Evolutionary conservation across 1,140 invertebrate species (phyloP).

Genomic region (Drosophila suzukii): DNA sequence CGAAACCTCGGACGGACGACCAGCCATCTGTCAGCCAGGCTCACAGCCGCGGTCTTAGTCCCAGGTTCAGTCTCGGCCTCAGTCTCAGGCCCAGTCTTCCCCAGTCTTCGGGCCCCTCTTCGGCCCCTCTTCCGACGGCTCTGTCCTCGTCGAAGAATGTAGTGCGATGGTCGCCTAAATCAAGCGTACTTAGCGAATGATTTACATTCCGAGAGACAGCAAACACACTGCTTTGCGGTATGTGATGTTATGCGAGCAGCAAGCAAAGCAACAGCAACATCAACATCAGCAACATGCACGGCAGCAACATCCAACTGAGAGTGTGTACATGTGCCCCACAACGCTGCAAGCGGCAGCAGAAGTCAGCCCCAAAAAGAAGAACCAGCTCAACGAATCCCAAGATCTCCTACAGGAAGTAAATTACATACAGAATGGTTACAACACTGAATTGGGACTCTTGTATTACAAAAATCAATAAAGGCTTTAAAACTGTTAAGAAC

Average conservation of each 20-base stretch:
- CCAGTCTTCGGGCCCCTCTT: neutral
- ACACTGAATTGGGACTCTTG: too few species aligned
- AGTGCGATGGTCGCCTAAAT: slow-evolving; percentile 84
- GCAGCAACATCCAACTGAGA: slow-evolving; percentile 24
- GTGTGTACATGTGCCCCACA: slow-evolving; percentile 52
- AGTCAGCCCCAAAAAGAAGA: slow-evolving; percentile 22
- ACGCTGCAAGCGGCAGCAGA: slow-evolving; percentile 43
- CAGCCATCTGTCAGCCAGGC: slow-evolving; percentile 67
- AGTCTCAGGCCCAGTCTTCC: neutral
- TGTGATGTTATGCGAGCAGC: slow-evolving; percentile 84
- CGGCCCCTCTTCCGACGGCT: neutral
- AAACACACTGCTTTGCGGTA: slow-evolving; percentile 84
- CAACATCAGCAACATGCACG: slow-evolving; percentile 33
- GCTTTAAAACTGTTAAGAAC: neutral
- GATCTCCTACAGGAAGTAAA: slow-evolving; percentile 49
- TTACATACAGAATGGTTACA: too few species aligned
- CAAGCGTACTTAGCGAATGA: slow-evolving; percentile 84
- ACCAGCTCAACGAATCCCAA: slow-evolving; percentile 11
- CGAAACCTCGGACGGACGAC: slow-evolving; percentile 54
- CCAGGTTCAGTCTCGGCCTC: neutral
- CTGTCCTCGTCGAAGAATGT: slow-evolving; percentile 69
- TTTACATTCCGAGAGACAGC: slow-evolving; percentile 84
- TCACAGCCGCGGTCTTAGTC: slow-evolving; percentile 13
- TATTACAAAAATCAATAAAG: neutral
- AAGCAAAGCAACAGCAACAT: slow-evolving; percentile 29